These are phyloP conservation scores for Emmelina monodactyla DNA, from an alignment of 2,888 invertebrate genomes.

Conservation along the genomic window DNA sequence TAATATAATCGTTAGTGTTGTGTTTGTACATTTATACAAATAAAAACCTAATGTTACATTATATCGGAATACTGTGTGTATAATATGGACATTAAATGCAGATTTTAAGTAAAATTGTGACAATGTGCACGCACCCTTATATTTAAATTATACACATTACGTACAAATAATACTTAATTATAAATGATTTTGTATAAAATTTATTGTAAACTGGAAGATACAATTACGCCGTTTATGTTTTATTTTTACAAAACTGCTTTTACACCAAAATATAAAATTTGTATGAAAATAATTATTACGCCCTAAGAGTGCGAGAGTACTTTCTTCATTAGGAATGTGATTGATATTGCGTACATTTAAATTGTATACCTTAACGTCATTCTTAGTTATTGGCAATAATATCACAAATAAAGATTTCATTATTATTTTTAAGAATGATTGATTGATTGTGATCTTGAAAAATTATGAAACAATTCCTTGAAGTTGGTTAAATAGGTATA, in stretches of 20 bases:
- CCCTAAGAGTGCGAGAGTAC: slow-evolving; percentile 31
- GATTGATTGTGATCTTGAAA: background rate
- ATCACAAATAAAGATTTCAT: slow-evolving; percentile 39
- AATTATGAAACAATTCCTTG: background rate
- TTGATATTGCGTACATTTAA: slow-evolving; percentile 14
- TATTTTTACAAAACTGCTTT: slow-evolving; percentile 13
- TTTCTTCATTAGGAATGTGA: slow-evolving; percentile 39
- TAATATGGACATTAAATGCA: slow-evolving; percentile 31
- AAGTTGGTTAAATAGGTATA: background rate
- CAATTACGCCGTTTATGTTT: slow-evolving; percentile 18
- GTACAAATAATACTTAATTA: slow-evolving; percentile 47
- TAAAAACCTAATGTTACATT: slow-evolving; percentile 20
- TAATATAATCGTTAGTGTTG: slow-evolving; percentile 37
- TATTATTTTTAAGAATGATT: background rate
- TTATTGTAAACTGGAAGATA: slow-evolving; percentile 46
- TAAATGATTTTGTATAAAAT: slow-evolving; percentile 28
- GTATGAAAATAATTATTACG: slow-evolving; percentile 47
- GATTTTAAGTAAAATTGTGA: slow-evolving; percentile 36
- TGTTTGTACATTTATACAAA: slow-evolving; percentile 63
- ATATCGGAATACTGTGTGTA: slow-evolving; percentile 28
- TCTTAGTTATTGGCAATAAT: slow-evolving; percentile 41
- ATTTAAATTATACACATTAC: slow-evolving; percentile 31
- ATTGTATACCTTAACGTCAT: background rate
- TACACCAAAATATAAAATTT: slow-evolving; percentile 19
- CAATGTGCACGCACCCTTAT: slow-evolving; percentile 34